phyloP scores from a whole-genome alignment of 2,113 vertebrate species.

The Anthoscopus minutus region DNA sequence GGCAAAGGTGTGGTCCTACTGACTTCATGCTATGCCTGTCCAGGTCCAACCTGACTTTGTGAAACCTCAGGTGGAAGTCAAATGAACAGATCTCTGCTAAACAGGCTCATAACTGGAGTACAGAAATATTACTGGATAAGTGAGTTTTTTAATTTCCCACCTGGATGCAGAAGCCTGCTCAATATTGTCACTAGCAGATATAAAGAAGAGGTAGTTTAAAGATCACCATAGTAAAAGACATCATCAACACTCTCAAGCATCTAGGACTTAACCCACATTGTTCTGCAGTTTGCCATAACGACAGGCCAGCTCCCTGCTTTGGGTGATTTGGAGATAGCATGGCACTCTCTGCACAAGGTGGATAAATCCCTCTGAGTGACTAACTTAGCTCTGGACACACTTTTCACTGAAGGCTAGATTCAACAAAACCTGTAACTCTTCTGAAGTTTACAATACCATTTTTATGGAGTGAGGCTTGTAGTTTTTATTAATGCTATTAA shows the following conservation, averaged over 20 bases:
- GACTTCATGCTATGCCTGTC: background rate
- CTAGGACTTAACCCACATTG: background rate
- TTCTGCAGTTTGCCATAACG: background rate
- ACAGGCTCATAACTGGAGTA: background rate
- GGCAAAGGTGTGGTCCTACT: background rate
- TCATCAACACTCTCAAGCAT: background rate
- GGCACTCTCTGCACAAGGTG: accelerated
- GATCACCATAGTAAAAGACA: background rate
- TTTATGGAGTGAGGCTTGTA: background rate
- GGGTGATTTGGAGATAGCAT: background rate
- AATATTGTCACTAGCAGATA: background rate
- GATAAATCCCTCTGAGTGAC: background rate
- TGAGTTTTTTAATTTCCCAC: background rate
- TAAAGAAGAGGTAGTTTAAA: background rate
- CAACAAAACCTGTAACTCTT: background rate
- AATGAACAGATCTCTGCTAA: background rate
- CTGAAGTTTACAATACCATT: background rate
- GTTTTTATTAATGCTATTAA: background rate
- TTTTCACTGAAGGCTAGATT: background rate
- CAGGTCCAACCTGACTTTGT: background rate
- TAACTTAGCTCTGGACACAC: background rate
- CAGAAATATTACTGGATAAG: background rate
- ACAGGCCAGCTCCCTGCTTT: background rate
- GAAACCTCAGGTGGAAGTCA: background rate
- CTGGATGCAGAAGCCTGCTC: background rate